These are phyloP conservation scores for Didymodactylos carnosus DNA, from an alignment of 2,888 invertebrate species.

Conservation along the genomic window DNA sequence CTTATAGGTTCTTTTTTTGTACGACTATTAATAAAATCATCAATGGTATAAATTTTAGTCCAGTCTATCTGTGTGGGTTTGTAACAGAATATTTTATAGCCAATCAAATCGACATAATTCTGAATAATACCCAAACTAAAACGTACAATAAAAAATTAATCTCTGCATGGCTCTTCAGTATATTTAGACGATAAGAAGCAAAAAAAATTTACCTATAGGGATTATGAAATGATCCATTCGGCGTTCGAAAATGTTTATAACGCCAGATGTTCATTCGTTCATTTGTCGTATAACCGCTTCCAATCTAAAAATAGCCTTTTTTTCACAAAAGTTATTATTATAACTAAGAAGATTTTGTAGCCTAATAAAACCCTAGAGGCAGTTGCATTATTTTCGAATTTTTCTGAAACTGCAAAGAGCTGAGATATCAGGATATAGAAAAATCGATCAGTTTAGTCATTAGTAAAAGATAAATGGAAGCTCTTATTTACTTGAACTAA, in stretches of 20 bases:
- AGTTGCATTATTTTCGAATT: no score
- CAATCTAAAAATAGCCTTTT: not conserved
- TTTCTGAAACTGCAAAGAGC: no score
- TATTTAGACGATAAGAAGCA: not conserved
- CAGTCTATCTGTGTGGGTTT: conserved; percentile 5
- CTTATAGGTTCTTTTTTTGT: no score
- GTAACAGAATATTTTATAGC: not conserved
- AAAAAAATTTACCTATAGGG: not conserved
- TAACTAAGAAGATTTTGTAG: not conserved
- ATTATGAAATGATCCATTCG: not conserved
- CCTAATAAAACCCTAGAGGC: no score
- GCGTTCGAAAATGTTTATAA: not conserved
- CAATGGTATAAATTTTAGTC: conserved; percentile 1
- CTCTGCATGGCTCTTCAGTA: no score
- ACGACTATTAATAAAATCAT: no score
- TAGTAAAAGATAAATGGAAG: no score
- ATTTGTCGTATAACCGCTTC: conserved; percentile 2
- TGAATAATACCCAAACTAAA: conserved; percentile 6
- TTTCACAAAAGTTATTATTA: not conserved
- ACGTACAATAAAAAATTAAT: not conserved
- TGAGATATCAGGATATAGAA: no score
- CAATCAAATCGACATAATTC: conserved; percentile 10
- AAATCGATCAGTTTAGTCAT: no score
- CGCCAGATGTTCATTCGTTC: conserved; percentile 7
- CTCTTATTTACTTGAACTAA: not conserved